Percentiles rank a stretch among this genome's conserved stretches.
These are phyloP conservation scores for Synaphobranchus kaupii DNA, from an alignment of 2,797 vertebrate species.

Conservation along the genomic window DNA sequence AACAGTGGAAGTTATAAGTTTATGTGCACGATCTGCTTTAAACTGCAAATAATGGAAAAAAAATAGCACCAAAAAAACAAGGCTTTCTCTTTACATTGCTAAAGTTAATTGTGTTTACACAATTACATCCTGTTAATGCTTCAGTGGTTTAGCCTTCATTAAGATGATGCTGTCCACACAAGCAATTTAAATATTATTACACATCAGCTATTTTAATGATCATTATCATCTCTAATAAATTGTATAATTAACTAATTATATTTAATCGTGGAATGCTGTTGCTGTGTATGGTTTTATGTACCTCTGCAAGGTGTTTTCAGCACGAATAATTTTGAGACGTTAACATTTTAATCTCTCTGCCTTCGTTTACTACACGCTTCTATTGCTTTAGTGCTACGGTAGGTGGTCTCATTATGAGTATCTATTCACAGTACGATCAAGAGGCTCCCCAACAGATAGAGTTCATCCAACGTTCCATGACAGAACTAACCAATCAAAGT, in stretches of 20 bases:
- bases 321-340: neutral
- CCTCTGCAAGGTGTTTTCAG: neutral
- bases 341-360: neutral
- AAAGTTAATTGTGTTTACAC: neutral
- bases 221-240: neutral
- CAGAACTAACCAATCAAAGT: neutral
- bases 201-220: neutral
- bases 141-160: neutral
- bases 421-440: neutral
- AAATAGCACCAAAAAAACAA: neutral
- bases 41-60: neutral
- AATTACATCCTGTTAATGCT: neutral
- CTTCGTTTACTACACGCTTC: neutral
- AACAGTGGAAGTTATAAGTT: neutral
- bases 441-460: neutral
- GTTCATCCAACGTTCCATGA: neutral
- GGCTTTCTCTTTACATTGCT: neutral
- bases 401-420: neutral
- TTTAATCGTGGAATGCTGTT: neutral
- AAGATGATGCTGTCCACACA: neutral
- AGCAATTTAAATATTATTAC: neutral
- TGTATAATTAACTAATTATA: neutral
- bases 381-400: neutral
- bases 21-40: neutral
- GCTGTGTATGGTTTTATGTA: neutral